Percentiles rank a stretch among this genome's conserved stretches.
phyloP scores from a whole-genome alignment of 2,888 invertebrate genomes.

The Drosophila tripunctata region DNA sequence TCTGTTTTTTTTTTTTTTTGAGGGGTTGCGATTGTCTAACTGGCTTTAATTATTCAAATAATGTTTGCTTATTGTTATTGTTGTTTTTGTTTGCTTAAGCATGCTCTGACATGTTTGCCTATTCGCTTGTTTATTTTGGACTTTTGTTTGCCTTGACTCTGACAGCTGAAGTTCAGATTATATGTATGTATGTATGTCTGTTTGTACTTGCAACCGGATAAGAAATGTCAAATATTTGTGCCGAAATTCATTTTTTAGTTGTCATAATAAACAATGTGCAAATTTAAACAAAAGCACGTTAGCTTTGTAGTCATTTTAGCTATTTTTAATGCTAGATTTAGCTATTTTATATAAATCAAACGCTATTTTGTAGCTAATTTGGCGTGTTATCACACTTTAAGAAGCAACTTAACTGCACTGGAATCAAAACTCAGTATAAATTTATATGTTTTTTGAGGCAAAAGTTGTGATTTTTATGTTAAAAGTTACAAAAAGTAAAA shows the following conservation, averaged over 20 bases:
- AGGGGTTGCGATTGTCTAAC: constrained; percentile 21
- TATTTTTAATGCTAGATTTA: too few relatives aligned
- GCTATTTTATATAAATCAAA: too few relatives aligned
- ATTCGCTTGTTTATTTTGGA: constrained; percentile 30
- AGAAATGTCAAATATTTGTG: constrained; percentile 25
- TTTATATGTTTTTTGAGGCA: too few relatives aligned
- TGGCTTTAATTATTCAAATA: constrained; percentile 63
- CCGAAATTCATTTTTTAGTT: neutral
- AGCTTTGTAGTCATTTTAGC: too few relatives aligned
- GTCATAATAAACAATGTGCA: neutral
- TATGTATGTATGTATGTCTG: constrained; percentile 11
- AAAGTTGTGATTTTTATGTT: too few relatives aligned
- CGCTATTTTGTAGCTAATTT: too few relatives aligned
- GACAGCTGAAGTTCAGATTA: constrained; percentile 54
- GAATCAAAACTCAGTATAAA: too few relatives aligned
- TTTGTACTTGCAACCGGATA: neutral
- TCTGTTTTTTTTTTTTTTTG: neutral
- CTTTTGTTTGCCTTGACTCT: constrained; percentile 42
- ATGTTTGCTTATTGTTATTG: constrained; percentile 37
- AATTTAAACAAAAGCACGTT: neutral
- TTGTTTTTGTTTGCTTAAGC: constrained; percentile 24
- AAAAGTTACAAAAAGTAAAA: too few relatives aligned
- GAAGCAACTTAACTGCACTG: too few relatives aligned
- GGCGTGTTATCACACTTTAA: too few relatives aligned
- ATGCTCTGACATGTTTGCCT: constrained; percentile 35